Evolutionary conservation across 2,888 invertebrate species (phyloP), one percentile per base, ranked within the genome.

Genomic region (Pandemis cinnamomeana): DNA sequence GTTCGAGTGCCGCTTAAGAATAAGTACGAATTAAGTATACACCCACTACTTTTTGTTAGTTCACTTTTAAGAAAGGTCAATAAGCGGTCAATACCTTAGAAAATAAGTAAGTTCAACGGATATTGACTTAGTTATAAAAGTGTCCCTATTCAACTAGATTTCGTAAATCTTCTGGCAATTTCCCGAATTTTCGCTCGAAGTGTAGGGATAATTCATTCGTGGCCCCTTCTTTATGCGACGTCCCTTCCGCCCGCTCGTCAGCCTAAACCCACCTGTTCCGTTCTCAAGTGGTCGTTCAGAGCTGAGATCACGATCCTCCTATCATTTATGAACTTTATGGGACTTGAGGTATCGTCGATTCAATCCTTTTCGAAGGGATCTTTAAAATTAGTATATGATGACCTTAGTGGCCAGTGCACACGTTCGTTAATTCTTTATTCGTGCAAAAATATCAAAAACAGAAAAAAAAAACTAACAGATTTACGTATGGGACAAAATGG

Each of bases 271-370:
- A 84, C 85, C 84, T 85, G 85, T 82, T 80, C 82, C 83, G 88
- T 87, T 84, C 82, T 86, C 83, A 85, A 88, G 85, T 85, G 82
- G 83, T 82, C 82, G 79, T 84, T 89, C 83, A 84, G 81, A 79
- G 80, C 81, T 83, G 81, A 81, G 85, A 85, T 85, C 82, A 83
- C 82, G 80, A 77, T 76, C 78, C 81, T 80, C 80, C 82, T 82
- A 86, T 85, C 80, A 85, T 84, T 85, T 85, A 83, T 46, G 60
- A 75, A 75, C 67, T 75, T 75, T 71, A 64, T 71, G 58, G 61
- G 20, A 48, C 51, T 68, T 36, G 2, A 48, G 61, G 64, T 20
- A 46, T n/a, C 67, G n/a, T 67, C 46, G 46, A 55, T 67, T 63
- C 48, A 53, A 48, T 68, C 55, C 44, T 53, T 51, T 62, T 55